A percentile compares a stretch with the other conserved stretches of the same genome.
These are phyloP conservation scores for Eupithecia inturbata DNA, from an alignment of 2,888 invertebrate genomes.

Conservation along the genomic window DNA sequence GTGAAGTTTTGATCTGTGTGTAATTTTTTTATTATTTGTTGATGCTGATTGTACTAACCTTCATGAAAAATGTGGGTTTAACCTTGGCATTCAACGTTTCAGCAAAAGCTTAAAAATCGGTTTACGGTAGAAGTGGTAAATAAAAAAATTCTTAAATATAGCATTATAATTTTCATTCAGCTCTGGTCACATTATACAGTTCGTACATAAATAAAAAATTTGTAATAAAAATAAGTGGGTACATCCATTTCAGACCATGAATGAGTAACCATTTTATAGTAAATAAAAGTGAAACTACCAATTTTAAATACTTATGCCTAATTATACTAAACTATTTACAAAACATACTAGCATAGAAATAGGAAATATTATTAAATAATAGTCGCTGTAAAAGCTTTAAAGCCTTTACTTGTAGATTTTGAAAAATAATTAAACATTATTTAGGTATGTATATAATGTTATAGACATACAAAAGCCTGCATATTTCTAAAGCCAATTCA, in stretches of 20 bases:
- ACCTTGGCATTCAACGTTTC: neutral
- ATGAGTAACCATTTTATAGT: constrained; percentile 54
- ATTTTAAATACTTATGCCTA: constrained; percentile 77
- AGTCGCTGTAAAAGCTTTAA: constrained; percentile 58
- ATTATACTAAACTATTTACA: constrained; percentile 69
- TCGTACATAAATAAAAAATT: constrained; percentile 60
- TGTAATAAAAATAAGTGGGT: constrained; percentile 39
- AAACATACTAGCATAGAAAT: constrained; percentile 68
- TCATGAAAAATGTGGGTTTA: neutral
- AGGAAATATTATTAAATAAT: constrained; percentile 67
- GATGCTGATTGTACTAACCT: neutral
- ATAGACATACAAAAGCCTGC: neutral
- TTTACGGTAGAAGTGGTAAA: constrained; percentile 1
- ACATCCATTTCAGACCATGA: constrained; percentile 55
- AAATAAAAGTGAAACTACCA: constrained; percentile 72
- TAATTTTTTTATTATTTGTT: neutral
- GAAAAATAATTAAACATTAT: neutral
- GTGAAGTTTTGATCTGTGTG: neutral
- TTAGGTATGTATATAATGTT: too few relatives aligned
- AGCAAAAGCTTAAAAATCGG: neutral
- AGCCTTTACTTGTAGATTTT: neutral
- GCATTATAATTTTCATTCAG: constrained; percentile 68
- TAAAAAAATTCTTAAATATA: constrained; percentile 56
- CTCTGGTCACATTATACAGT: constrained; percentile 60
- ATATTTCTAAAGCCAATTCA: neutral